phyloP scores from a whole-genome alignment of 2,113 vertebrate genomes.

The Neotragus pygmaeus region DNA sequence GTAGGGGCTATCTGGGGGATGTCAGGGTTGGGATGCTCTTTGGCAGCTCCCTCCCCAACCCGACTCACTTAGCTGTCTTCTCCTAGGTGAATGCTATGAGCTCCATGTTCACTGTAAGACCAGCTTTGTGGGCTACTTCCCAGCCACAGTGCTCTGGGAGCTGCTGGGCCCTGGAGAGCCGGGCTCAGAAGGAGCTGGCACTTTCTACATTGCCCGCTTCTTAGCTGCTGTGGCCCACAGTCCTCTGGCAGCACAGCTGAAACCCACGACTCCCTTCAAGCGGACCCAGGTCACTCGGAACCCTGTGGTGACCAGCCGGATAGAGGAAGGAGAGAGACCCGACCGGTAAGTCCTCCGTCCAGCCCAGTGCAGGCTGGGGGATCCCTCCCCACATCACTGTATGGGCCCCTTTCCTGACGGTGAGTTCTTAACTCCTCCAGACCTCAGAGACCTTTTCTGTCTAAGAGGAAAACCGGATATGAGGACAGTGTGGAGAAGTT shows the following conservation, averaged over 20 bases:
- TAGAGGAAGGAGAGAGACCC: conserved; percentile 84
- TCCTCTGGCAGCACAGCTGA: conserved; percentile 83
- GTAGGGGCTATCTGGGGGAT: background rate
- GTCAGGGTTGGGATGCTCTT: too few species aligned
- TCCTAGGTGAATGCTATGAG: conserved; percentile 80
- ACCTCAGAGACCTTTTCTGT: background rate
- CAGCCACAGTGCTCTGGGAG: conserved; percentile 75
- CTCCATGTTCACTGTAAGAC: conserved; percentile 80
- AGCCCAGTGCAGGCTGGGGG: background rate
- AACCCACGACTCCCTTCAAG: conserved; percentile 80
- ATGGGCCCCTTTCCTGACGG: background rate
- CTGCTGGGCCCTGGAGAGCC: background rate
- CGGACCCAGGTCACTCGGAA: conserved; percentile 66
- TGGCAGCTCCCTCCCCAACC: background rate
- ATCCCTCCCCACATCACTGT: rapidly evolving
- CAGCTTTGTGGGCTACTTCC: conserved; percentile 81
- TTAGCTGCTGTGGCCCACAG: conserved; percentile 80
- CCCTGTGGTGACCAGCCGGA: background rate
- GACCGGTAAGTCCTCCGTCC: conserved; percentile 77
- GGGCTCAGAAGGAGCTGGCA: conserved; percentile 5
- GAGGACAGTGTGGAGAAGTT: background rate
- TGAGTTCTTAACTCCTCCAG: background rate
- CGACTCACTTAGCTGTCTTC: background rate
- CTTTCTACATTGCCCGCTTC: conserved; percentile 87
- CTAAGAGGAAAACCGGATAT: background rate